Base-by-base conservation (phyloP, 2,797 vertebrate genomes). In the Cottoperca gobio region DNA sequence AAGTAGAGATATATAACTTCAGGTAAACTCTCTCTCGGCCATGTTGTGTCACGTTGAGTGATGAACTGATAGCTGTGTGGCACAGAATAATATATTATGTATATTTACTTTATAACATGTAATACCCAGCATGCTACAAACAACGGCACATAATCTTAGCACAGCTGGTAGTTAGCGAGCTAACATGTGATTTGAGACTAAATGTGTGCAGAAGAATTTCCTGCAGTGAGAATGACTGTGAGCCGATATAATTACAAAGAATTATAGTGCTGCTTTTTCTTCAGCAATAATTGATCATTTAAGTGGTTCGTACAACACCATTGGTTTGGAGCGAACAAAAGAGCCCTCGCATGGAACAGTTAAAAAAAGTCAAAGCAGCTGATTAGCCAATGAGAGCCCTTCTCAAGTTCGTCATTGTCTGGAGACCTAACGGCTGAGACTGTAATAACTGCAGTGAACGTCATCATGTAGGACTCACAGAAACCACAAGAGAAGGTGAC, bases 1-100 rank as follows among this genome's bases (percentile, higher is more conserved):
- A 65, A 58, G 14, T 31, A 49, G 37, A 70, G 37, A 63, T 43
- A 37, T 52, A 59, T 52, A 39, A 55, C 21, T 45, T 31, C 33
- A 58, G 55, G 48, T 63, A 31, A 64, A 73, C 31, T 37, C 52
- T 39, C 52, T 26, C 1, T 39, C 46, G 19, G 17, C 35, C 21
- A 2, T 23, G 4, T 62, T 50, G 39, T 39, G 49, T 52, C 2
- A 28, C 28, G 26, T 26, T 48, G 62, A 28, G 8, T 43, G 48
- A 26, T 53, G 33, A 10, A 55, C 21, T 14, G 21, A 55, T 37
- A 39, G 31, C 77, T 24, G 16, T 50, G 37, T 54, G 52, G 45
- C 58, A 17, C 39, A 16, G 9, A 23, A 14, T 21, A n/a, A n/a
- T n/a, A n/a, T n/a, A n/a, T n/a, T n/a, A n/a, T n/a, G n/a, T n/a